phyloP scores from a whole-genome alignment of 2,888 invertebrate genomes.

The Hirtodrosophila cameraria region DNA sequence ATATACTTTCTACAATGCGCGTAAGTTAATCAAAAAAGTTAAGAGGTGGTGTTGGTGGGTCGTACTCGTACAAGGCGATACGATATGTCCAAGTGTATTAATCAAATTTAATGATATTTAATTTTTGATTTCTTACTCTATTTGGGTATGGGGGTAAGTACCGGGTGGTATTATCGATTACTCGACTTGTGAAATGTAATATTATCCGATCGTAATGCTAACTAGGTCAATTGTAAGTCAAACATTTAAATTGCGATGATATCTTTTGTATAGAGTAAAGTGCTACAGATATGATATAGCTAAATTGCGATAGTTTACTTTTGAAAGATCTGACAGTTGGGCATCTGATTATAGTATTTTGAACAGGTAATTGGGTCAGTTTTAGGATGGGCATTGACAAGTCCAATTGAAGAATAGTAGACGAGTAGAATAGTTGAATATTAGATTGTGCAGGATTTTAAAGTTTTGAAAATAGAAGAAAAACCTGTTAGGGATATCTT shows the following conservation, averaged over 20 bases:
- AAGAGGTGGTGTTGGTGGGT: not conserved
- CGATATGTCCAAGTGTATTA: constrained; percentile 69
- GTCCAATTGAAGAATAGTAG: too few species aligned
- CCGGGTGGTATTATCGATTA: constrained; percentile 28
- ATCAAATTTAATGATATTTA: constrained; percentile 80
- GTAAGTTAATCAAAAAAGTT: constrained; percentile 60
- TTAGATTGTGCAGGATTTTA: too few species aligned
- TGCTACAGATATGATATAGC: not conserved
- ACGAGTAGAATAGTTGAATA: too few species aligned
- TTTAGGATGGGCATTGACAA: not conserved
- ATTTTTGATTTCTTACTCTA: constrained; percentile 50
- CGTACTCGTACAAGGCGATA: constrained; percentile 48
- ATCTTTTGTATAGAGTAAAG: constrained; percentile 3
- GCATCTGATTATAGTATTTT: not conserved
- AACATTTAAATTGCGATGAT: constrained; percentile 20
- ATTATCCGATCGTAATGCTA: constrained; percentile 25
- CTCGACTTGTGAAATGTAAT: constrained; percentile 53
- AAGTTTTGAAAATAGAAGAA: too few species aligned
- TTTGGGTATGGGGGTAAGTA: constrained; percentile 23
- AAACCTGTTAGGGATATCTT: too few species aligned
- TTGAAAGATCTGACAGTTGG: constrained; percentile 1
- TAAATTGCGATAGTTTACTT: not conserved
- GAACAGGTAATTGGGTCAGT: constrained; percentile 14
- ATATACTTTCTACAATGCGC: constrained; percentile 22
- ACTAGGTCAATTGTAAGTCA: constrained; percentile 40